phyloP scores from a whole-genome alignment of 2,797 vertebrate genomes.

The Pseudochromis fuscus region DNA sequence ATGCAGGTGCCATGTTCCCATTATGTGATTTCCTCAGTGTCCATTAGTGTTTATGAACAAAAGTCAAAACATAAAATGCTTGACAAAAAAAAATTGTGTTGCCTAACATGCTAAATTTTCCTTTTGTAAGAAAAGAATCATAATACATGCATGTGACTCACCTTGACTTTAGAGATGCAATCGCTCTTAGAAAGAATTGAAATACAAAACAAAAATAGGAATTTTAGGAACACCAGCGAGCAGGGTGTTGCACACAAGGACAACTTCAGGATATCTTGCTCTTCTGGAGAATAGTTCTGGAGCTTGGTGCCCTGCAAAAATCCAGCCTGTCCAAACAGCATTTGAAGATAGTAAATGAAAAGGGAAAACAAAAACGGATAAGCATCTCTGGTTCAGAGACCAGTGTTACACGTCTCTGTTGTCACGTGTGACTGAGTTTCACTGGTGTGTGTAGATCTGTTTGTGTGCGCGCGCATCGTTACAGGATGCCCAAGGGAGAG shows the following conservation, averaged over 20 bases:
- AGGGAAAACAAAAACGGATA: neutral
- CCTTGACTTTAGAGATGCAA: slow-evolving; percentile 25
- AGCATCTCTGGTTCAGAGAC: slow-evolving; percentile 24
- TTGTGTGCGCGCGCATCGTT: slow-evolving; percentile 24
- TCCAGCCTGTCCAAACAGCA: neutral
- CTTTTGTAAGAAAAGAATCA: slow-evolving; percentile 7
- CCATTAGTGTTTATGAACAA: neutral
- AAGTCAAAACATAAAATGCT: neutral
- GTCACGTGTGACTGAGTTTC: slow-evolving; percentile 64
- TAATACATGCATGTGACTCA: slow-evolving; percentile 11
- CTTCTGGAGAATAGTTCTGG: neutral
- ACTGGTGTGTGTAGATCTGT: slow-evolving; percentile 54
- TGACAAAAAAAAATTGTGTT: no score
- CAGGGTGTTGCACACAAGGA: neutral
- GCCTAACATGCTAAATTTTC: neutral
- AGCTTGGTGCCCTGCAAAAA: neutral
- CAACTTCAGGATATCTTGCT: slow-evolving; percentile 2
- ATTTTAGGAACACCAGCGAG: neutral
- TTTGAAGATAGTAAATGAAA: slow-evolving; percentile 8
- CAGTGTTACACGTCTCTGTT: slow-evolving; percentile 1
- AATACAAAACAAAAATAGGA: neutral
- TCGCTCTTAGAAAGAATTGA: neutral
- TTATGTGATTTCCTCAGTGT: neutral
- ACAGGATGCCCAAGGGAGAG: slow-evolving; percentile 59
- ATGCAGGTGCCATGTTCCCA: neutral